Evolutionary conservation across 2,113 vertebrate genomes (phyloP), one percentile per base, ranked within the genome.

Genomic region (Penelope pileata): DNA sequence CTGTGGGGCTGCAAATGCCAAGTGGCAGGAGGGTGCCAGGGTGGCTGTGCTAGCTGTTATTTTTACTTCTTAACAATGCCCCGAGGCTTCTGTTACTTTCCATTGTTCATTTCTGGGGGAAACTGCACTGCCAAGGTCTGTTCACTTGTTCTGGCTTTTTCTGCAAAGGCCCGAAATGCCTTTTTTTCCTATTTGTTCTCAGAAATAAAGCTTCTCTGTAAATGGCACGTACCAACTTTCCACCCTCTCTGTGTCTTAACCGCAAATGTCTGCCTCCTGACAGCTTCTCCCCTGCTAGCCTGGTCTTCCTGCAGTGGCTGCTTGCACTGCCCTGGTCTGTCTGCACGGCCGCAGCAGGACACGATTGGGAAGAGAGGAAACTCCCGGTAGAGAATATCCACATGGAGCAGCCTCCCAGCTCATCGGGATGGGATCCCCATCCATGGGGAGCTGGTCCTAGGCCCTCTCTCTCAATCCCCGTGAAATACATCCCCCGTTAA

Each of bases 131-230:
- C 95, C 91, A 92, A 93, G 81, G 63, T 96, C 90, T 88, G 80
- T 97, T 98, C 94, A 93, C 89, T 96, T 96, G 67, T 78, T 88
- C 82, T 86, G 77, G 23, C 40, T 92, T 87, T 84, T 91, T 87
- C 77, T 93, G 83, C 54, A 94, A 47, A 75, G 32, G 43, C n/a
- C 60, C 82, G 22, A 34, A 92, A 93, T 83, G 58, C 50, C 78
- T 83, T 92, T 88, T 58, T 43, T 83, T 81, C 16, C 68, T 93
- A 51, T 95, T 96, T 90, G 73, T 91, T 96, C 85, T 88, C 66
- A 78, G 78, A 88, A 95, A 75, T 67, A 60, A 88, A 90, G 42
- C 48, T 67, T 38, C 74, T 63, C 73, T 73, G 67, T 43, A 93
- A 86, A 92, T n/a, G 62, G 83, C 85, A 86, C 32, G 34, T 79